phyloP scores from a whole-genome alignment of 2,113 vertebrate genomes.

The Shinisaurus crocodilurus region DNA sequence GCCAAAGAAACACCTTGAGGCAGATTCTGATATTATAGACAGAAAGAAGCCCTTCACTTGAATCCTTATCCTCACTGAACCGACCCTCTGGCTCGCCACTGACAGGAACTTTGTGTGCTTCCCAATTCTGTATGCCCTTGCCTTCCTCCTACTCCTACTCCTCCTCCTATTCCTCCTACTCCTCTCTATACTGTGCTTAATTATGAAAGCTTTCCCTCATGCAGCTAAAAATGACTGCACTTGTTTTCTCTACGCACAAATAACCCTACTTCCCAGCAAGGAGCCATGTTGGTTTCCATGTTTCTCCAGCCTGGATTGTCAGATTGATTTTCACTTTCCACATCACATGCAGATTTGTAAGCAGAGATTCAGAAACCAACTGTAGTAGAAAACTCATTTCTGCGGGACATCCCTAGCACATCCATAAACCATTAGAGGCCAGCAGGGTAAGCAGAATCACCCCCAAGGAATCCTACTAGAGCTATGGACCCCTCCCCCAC shows the following conservation, averaged over 20 bases:
- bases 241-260: conserved; percentile 10
- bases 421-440: not conserved
- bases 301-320: not conserved
- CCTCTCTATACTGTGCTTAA: not conserved
- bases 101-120: conserved; percentile 10
- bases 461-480: rapidly evolving
- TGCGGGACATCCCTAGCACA: not conserved
- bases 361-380: conserved; percentile 20
- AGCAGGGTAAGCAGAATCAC: not conserved
- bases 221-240: conserved; percentile 8
- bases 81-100: not conserved
- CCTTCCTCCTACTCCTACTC: conserved; percentile 14
- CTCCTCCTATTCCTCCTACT: conserved; percentile 13
- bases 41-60: conserved; percentile 13
- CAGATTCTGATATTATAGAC: conserved; percentile 34
- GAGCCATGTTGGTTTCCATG: not conserved
- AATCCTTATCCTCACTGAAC: not conserved
- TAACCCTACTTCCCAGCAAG: conserved; percentile 34
- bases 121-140: not conserved
- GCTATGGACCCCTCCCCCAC: not conserved
- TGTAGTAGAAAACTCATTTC: conserved; percentile 14
- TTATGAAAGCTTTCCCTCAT: conserved; percentile 27
- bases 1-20: conserved; percentile 41
- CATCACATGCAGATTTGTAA: not conserved
- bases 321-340: not conserved